These are phyloP conservation scores for Pristionchus fissidentatus DNA, from an alignment of 2,888 invertebrate species.

Conservation along the genomic window DNA sequence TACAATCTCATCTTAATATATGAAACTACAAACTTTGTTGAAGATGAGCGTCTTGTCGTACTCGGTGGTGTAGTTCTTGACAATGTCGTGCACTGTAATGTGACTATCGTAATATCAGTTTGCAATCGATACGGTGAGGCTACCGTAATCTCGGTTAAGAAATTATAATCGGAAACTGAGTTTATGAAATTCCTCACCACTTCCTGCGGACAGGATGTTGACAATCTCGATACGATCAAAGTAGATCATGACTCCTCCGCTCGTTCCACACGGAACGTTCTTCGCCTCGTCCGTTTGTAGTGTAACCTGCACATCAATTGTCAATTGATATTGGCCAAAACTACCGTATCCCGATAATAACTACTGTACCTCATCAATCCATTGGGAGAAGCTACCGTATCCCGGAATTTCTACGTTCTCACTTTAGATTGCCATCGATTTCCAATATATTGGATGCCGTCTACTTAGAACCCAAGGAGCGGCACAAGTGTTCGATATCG, in stretches of 20 bases:
- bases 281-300: conserved; percentile 92
- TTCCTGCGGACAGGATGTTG: conserved; percentile 84
- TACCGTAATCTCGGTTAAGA: not conserved
- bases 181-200: conserved; percentile 81
- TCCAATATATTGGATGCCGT: too few relatives aligned
- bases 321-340: not conserved
- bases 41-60: conserved; percentile 91
- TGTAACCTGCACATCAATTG: conserved; percentile 82
- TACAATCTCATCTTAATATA: not conserved
- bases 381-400: too few relatives aligned
- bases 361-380: too few relatives aligned
- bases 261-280: conserved; percentile 94
- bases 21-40: conserved; percentile 82
- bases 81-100: conserved; percentile 86
- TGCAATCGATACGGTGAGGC: not conserved
- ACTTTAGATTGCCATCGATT: too few relatives aligned
- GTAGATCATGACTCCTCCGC: conserved; percentile 92
- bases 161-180: not conserved
- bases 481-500: too few relatives aligned
- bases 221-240: conserved; percentile 93
- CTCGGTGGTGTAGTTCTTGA: conserved; percentile 90
- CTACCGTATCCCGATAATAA: not conserved
- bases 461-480: too few relatives aligned
- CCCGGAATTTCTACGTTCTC: too few relatives aligned
- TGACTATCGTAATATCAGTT: conserved; percentile 42